Conservation (phyloP, 2,888 invertebrate species). For the Hypolimnas misippus region DNA sequence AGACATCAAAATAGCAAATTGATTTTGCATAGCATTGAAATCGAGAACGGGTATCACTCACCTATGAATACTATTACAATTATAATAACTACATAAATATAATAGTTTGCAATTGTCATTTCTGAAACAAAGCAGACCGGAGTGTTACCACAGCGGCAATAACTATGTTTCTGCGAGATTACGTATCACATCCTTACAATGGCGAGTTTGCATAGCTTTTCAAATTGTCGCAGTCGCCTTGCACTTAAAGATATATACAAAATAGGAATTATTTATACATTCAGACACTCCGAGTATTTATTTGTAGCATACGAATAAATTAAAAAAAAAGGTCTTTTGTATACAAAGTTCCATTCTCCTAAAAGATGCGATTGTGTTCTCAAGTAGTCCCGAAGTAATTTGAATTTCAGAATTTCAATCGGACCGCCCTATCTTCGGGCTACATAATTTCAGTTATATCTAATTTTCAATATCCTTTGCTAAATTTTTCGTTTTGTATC, state of each 20-base stretch:
- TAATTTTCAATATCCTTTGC: slow-evolving; percentile 40
- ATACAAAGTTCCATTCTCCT: slow-evolving; percentile 64
- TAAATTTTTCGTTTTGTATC: neutral
- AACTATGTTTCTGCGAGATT: slow-evolving; percentile 18
- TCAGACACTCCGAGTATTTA: slow-evolving; percentile 39
- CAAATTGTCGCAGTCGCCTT: slow-evolving; percentile 26
- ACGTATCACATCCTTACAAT: slow-evolving; percentile 19
- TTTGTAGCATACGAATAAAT: slow-evolving; percentile 48
- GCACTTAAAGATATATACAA: slow-evolving; percentile 25
- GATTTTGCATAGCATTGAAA: no score
- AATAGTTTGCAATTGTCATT: neutral
- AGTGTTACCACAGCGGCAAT: slow-evolving; percentile 11
- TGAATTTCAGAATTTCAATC: slow-evolving; percentile 77
- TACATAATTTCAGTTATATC: slow-evolving; percentile 49
- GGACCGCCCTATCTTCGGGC: slow-evolving; percentile 53
- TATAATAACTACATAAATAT: neutral
- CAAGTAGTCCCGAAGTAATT: slow-evolving; percentile 72
- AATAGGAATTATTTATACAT: slow-evolving; percentile 39
- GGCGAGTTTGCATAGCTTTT: slow-evolving; percentile 18
- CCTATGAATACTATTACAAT: neutral
- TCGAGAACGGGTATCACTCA: no score
- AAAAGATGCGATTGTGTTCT: slow-evolving; percentile 67
- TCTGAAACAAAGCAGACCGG: neutral
- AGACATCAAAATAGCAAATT: no score
- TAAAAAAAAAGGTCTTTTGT: slow-evolving; percentile 66